These are phyloP conservation scores for Sebastes itinus DNA, from an alignment of 2,797 vertebrate genomes.

Conservation along the genomic window DNA sequence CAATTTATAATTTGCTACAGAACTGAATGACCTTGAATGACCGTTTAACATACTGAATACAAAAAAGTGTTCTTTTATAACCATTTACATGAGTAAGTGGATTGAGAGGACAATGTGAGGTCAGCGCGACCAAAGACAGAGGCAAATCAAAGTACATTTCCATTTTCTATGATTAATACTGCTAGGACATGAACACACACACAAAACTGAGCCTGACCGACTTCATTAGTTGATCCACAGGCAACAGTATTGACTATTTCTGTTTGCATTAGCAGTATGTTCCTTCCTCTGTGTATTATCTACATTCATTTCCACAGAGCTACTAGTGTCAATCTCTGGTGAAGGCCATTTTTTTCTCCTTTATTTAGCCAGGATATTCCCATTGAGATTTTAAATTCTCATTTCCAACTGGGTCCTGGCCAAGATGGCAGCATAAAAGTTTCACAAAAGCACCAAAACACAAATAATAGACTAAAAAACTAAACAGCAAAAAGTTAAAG, in stretches of 20 bases:
- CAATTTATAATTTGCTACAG: not conserved
- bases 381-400: not conserved
- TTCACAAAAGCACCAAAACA: not conserved
- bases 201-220: not conserved
- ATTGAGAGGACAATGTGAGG: not conserved
- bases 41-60: not conserved
- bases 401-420: not conserved
- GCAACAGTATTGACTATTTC: not conserved
- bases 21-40: not conserved
- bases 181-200: not conserved
- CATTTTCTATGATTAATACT: not conserved
- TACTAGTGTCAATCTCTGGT: not conserved
- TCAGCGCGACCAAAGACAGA: not conserved
- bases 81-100: not conserved
- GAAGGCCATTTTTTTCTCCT: too few relatives aligned
- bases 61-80: not conserved
- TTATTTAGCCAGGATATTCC: not conserved
- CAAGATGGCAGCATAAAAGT: not conserved
- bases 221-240: not conserved
- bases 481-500: not conserved
- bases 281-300: not conserved
- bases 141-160: not conserved
- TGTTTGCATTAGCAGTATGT: not conserved
- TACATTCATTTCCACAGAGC: slow-evolving; percentile 10
- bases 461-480: not conserved